Conservation (phyloP, 2,113 vertebrate genomes). For the Coregonus clupeaformis region DNA sequence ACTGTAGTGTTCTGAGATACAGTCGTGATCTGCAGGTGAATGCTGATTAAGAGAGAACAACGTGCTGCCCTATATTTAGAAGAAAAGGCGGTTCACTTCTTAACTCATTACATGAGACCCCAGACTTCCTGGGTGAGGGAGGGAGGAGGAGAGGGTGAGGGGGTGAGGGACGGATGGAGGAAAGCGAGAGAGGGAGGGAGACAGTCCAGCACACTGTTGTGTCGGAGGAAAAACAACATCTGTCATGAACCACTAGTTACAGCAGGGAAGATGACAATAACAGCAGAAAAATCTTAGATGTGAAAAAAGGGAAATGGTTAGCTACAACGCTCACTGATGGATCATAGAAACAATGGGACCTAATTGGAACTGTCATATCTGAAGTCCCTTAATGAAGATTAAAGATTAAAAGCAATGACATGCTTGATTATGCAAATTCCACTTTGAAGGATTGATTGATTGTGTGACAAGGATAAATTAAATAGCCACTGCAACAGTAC, state of each 20-base stretch:
- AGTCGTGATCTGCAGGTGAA: background rate
- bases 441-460: background rate
- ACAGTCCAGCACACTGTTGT: background rate
- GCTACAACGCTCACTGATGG: background rate
- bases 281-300: background rate
- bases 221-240: background rate
- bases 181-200: background rate
- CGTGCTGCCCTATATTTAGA: slow-evolving; percentile 25
- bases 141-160: background rate
- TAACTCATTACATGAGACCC: slow-evolving; percentile 14
- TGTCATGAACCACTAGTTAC: background rate
- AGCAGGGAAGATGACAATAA: background rate
- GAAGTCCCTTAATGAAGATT: background rate
- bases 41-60: background rate
- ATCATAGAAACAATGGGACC: background rate
- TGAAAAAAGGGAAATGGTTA: background rate
- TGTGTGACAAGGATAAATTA: background rate
- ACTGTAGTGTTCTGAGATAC: background rate
- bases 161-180: too few species aligned
- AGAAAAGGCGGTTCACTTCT: slow-evolving; percentile 9
- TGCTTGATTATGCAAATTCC: background rate
- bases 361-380: slow-evolving; percentile 5
- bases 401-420: background rate
- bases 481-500: background rate
- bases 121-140: background rate